Evolutionary conservation across 2,797 vertebrate species (phyloP), one percentile per base, ranked within the genome.

Genomic region (Pangasius larnaudii): DNA sequence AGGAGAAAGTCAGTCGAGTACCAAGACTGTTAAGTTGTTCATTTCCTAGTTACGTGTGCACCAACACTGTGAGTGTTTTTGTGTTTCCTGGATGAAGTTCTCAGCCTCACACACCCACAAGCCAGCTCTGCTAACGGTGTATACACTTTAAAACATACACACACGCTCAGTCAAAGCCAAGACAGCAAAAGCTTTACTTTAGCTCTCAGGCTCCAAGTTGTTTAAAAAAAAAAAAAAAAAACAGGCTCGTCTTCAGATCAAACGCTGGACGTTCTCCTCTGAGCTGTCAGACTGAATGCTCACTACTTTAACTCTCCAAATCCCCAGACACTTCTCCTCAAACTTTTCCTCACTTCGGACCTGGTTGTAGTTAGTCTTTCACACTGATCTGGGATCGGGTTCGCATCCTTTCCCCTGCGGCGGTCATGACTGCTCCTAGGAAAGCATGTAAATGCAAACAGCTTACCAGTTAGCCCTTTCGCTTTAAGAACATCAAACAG

Each of bases 401-500:
- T 46, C 2, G 11, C 30, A 74, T 49, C 27, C 30, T 33, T 39
- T 30, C 16, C 36, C 80, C 72, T 75, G 79, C 78, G 27, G 78
- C 6, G 13, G 30, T 46, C 59, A 75, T n/a, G 36, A 22, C 59
- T 30, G 81, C 67, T 59, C 14, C 19, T 7, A 85, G 61, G 36
- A 59, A 65, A 79, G 82, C 13, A 46, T 19, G 69, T 69, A 82
- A 59, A 87, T 33, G 56, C 56, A 18, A 61, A 46, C 83, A 69
- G 75, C 63, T 16, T 27, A 88, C 33, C 19, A 53, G 46, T 30
- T 71, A 69, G 63, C 61, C 36, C 59, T 79, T 69, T 65, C 18
- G 16, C 87, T 88, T 85, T 84, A 77, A 84, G 46, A 85, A 85
- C 82, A 85, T 88, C 83, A 88, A 88, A 85, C 83, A 27, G 30